These are phyloP conservation scores for Lochmaea crataegi DNA, from an alignment of 2,888 invertebrate genomes.

Conservation along the genomic window DNA sequence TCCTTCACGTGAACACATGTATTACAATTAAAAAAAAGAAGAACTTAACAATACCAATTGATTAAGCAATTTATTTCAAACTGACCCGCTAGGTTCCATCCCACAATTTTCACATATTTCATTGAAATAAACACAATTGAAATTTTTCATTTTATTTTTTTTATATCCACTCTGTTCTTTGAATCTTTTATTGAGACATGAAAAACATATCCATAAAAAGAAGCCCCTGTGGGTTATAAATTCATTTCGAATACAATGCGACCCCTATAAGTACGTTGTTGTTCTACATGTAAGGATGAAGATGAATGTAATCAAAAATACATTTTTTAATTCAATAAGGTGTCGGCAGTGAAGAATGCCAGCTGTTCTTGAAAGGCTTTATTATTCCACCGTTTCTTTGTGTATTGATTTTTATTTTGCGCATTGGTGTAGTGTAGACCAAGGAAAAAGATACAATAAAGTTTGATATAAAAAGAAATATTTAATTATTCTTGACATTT, in stretches of 20 bases:
- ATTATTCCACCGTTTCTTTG: conserved; percentile 33
- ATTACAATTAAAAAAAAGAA: no score
- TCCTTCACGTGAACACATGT: no score
- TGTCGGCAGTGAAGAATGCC: conserved; percentile 44
- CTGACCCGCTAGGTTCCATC: not conserved
- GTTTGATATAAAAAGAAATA: not conserved
- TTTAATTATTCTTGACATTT: no score
- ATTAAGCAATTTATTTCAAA: not conserved
- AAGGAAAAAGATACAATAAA: conserved; percentile 7
- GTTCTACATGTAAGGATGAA: conserved; percentile 38
- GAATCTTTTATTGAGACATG: conserved; percentile 20
- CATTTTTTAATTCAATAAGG: conserved; percentile 52
- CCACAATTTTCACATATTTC: not conserved
- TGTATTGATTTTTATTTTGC: conserved; percentile 31
- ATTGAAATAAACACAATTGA: conserved; percentile 4
- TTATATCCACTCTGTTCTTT: conserved; percentile 11
- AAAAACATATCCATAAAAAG: conserved; percentile 29
- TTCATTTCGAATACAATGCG: conserved; percentile 32
- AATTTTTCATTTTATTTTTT: conserved; percentile 10
- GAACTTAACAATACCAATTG: not conserved
- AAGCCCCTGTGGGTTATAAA: conserved; percentile 39
- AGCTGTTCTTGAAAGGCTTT: conserved; percentile 49
- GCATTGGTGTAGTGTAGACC: conserved; percentile 18
- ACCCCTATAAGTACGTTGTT: conserved; percentile 42
- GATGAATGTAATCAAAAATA: conserved; percentile 46